Percentiles rank a stretch among this genome's conserved stretches.
These are phyloP conservation scores for Rhabdophis nuchalis DNA, from an alignment of 2,797 vertebrate genomes.

Conservation along the genomic window DNA sequence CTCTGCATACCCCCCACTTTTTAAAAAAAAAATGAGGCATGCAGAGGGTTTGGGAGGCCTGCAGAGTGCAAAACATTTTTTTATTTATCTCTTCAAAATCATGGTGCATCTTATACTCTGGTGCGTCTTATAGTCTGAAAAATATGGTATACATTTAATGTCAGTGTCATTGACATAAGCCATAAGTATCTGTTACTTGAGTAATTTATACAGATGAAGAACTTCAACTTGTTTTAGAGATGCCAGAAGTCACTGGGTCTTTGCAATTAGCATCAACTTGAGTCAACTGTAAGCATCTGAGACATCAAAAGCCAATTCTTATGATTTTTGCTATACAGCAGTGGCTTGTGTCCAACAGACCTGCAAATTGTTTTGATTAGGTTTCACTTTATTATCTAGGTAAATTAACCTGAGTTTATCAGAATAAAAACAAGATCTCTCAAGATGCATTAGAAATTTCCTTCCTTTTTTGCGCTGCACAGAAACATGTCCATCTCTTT, in stretches of 20 bases:
- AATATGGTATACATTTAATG: too few relatives aligned
- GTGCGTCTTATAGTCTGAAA: too few relatives aligned
- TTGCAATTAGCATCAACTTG: background rate
- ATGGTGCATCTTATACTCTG: too few relatives aligned
- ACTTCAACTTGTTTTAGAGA: background rate
- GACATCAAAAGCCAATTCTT: background rate
- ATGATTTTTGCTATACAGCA: background rate
- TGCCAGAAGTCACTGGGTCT: background rate
- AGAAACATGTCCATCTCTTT: background rate
- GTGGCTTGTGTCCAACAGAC: background rate
- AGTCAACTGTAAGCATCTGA: background rate
- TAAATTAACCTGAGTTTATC: background rate
- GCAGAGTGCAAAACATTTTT: too few relatives aligned
- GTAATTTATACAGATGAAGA: background rate
- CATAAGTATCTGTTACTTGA: background rate
- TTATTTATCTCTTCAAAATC: too few relatives aligned
- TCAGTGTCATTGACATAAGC: background rate
- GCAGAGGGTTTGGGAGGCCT: too few relatives aligned
- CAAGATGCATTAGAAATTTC: background rate
- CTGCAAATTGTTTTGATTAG: background rate
- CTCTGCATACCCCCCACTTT: too few relatives aligned
- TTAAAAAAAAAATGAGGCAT: too few relatives aligned
- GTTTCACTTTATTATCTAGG: background rate
- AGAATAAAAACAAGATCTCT: background rate
- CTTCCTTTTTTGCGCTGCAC: fast-evolving